phyloP scores from a whole-genome alignment of 2,113 vertebrate species.

The Aspidoscelis tigris region DNA sequence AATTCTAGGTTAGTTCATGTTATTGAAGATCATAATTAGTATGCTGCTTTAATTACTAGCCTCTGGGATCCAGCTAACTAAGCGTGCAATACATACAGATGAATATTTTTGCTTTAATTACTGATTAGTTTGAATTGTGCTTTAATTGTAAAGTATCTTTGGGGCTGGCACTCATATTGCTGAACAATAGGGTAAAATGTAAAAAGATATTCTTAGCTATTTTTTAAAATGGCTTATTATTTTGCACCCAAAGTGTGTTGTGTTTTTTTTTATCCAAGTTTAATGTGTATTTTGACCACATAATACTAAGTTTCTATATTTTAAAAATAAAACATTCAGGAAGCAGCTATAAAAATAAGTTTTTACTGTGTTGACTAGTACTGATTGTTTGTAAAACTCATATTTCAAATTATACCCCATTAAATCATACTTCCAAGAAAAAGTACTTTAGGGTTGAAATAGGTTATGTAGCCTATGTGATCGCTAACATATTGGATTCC shows the following conservation, averaged over 20 bases:
- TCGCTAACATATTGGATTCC: background rate
- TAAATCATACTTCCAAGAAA: too few species aligned
- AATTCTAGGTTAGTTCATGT: background rate
- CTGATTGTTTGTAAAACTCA: background rate
- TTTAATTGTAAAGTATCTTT: background rate
- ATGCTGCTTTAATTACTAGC: background rate
- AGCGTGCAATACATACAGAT: background rate
- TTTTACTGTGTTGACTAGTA: background rate
- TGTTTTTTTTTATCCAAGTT: background rate
- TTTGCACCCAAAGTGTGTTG: slow-evolving; percentile 19
- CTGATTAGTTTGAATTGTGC: background rate
- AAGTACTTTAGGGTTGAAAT: too few species aligned
- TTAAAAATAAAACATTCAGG: too few species aligned
- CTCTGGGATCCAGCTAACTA: background rate
- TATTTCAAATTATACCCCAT: background rate
- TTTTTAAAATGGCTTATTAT: background rate
- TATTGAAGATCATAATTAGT: slow-evolving; percentile 4
- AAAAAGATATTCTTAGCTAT: background rate
- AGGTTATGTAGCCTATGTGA: background rate
- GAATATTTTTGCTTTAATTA: background rate
- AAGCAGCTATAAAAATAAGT: too few species aligned
- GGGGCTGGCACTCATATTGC: background rate
- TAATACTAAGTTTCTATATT: too few species aligned
- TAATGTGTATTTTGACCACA: background rate
- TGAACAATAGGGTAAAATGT: background rate